Conservation (phyloP, 2,888 invertebrate species). For the Agonopterix arenella region DNA sequence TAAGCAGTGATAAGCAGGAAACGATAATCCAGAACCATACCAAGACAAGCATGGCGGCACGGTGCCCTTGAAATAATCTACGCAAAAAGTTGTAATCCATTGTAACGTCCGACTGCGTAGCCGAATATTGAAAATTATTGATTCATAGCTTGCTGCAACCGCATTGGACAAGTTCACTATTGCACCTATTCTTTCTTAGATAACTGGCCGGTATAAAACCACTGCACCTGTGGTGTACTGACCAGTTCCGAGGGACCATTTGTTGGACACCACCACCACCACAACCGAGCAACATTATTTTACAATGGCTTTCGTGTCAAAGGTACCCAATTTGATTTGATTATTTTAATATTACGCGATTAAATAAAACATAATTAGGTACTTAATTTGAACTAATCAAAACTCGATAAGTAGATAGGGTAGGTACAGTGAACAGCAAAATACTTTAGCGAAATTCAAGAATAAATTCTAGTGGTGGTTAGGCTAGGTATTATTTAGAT, state of each 20-base stretch:
- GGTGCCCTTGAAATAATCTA: no score
- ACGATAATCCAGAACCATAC: no score
- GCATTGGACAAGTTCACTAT: slow-evolving; percentile 51
- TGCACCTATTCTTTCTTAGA: slow-evolving; percentile 54
- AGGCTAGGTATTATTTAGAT: no score
- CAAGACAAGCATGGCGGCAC: no score
- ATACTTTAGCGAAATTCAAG: no score
- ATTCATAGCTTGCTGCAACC: slow-evolving; percentile 69
- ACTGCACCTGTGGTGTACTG: slow-evolving; percentile 33
- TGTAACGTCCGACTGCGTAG: slow-evolving; percentile 50
- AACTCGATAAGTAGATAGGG: no score
- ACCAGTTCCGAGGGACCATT: slow-evolving; percentile 54
- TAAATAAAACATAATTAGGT: neutral
- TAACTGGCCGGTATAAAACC: slow-evolving; percentile 61
- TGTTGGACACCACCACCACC: slow-evolving; percentile 30
- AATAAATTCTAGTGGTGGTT: no score
- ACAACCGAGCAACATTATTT: slow-evolving; percentile 13
- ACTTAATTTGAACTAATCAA: no score
- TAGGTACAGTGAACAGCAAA: no score
- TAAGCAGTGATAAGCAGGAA: no score
- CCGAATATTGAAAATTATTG: slow-evolving; percentile 70
- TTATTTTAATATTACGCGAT: neutral
- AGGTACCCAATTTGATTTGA: slow-evolving; percentile 36
- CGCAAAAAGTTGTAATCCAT: slow-evolving; percentile 38
- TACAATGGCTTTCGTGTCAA: slow-evolving; percentile 58